Evolutionary conservation across 2,888 invertebrate species (phyloP), one percentile per base, ranked within the genome.

Genomic region (Dysmachus trigonus): DNA sequence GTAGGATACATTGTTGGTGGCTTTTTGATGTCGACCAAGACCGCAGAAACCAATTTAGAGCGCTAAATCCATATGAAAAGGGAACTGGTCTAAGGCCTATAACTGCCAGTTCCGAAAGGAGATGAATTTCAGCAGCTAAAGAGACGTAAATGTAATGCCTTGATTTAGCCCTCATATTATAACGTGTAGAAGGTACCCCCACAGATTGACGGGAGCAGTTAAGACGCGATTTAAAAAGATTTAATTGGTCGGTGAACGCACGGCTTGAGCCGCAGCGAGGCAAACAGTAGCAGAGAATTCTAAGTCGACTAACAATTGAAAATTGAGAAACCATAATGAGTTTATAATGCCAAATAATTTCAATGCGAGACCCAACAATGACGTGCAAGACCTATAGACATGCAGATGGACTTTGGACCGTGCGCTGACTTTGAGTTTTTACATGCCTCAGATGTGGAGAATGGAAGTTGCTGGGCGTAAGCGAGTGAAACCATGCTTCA

Each of bases 61-160:
- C 31, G n/a, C 73, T 30, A 73, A 73, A 41, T 41, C 38, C 38
- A 41, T 73, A 31, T 73, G 73, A 73, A 73, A 13, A 3, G 62
- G 62, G 62, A 62, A 22, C 53, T 53, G 53, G 53, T 22, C 4
- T 22, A 10, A 18, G n/a, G 76, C 76, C 76, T 7, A 76, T 18
- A 76, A 76, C 76, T 76, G 76, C 22, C 76, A 76, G n/a, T 8
- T 41, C 47, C 47, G 27, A 77, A 33, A 47, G 77, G 47, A 77
- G 77, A 77, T 77, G 77, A 47, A 51, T 77, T 77, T 77, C 22
- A 77, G 15, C 51, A 77, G 47, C 51, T 77, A 47, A 77, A 51
- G 77, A 77, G 77, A 30, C 47, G 62, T 62, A 62, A 62, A 27
- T 27, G 62, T 10, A 7, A 6, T 22, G 27, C 27, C 41, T 41